Conservation (phyloP, 2,888 invertebrate genomes). For the Argyresthia albistria region DNA sequence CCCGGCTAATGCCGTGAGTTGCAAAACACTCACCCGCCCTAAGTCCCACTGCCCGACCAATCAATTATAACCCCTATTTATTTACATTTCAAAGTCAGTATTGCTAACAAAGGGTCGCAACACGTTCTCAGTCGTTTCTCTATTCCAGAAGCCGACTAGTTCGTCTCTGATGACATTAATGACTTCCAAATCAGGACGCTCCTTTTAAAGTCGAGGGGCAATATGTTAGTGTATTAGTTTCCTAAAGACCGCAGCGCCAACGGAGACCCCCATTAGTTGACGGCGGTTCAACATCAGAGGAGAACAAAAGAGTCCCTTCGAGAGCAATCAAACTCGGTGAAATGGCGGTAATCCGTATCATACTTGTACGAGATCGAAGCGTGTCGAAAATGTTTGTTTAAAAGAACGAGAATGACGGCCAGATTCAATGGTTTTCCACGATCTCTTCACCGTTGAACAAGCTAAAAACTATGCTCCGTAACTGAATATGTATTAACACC, state of each 20-base stretch:
- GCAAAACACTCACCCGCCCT: conserved; percentile 44
- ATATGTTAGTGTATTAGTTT: conserved; percentile 39
- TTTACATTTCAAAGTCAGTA: not conserved
- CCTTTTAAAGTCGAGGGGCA: conserved; percentile 37
- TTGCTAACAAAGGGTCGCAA: not conserved
- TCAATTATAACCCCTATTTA: conserved; percentile 14
- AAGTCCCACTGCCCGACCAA: conserved; percentile 15
- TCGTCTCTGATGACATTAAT: conserved; percentile 62
- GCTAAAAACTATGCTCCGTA: not conserved
- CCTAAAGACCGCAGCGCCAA: conserved; percentile 23
- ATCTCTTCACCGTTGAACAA: not conserved
- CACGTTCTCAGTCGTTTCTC: conserved; percentile 2
- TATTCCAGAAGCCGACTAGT: conserved; percentile 49
- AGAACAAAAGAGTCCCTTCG: conserved; percentile 26
- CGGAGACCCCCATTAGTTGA: conserved; percentile 34
- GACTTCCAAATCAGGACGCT: conserved; percentile 45
- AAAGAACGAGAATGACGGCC: not conserved
- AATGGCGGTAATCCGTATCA: conserved; percentile 20
- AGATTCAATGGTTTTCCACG: conserved; percentile 1
- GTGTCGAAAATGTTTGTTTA: conserved; percentile 5
- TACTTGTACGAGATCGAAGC: not conserved
- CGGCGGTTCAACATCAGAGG: conserved; percentile 43
- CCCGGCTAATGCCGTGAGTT: conserved; percentile 69
- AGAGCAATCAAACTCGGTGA: conserved; percentile 47
- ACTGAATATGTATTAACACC: conserved; percentile 3